Evolutionary conservation across 2,888 invertebrate genomes (phyloP).

Genomic region (Hydroisotoma schaefferi): DNA sequence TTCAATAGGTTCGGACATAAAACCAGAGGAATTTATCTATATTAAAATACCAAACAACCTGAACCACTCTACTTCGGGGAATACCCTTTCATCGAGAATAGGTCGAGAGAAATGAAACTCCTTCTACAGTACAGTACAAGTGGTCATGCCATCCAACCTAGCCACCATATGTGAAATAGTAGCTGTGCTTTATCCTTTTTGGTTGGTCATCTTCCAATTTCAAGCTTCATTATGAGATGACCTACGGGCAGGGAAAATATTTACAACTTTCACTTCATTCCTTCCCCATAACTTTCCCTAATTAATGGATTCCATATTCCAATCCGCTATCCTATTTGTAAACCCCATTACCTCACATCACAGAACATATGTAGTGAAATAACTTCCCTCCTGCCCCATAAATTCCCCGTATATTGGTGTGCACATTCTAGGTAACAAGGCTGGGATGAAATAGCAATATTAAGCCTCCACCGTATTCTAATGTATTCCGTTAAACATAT

Average conservation of each 20-base stretch:
- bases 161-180: constrained; percentile 23
- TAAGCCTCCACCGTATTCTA: too few species aligned
- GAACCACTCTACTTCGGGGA: too few species aligned
- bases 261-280: constrained; percentile 18
- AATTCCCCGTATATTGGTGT: not conserved
- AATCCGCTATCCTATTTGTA: not conserved
- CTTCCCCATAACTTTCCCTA: constrained; percentile 38
- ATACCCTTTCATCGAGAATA: too few species aligned
- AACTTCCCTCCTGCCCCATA: too few species aligned
- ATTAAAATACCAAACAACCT: constrained; percentile 49
- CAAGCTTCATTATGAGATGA: constrained; percentile 49
- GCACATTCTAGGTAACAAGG: too few species aligned
- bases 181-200: too few species aligned
- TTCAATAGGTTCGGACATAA: too few species aligned
- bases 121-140: too few species aligned
- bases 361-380: too few species aligned
- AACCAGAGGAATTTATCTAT: constrained; percentile 48
- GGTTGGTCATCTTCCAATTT: constrained; percentile 48
- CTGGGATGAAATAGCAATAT: too few species aligned
- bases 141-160: not conserved
- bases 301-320: constrained; percentile 44
- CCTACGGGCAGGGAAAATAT: constrained; percentile 46
- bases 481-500: too few species aligned
- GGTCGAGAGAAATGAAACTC: too few species aligned
- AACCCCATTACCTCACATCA: not conserved